Base-by-base conservation (phyloP, 2,888 invertebrate species). In the Pollenia angustigena region DNA sequence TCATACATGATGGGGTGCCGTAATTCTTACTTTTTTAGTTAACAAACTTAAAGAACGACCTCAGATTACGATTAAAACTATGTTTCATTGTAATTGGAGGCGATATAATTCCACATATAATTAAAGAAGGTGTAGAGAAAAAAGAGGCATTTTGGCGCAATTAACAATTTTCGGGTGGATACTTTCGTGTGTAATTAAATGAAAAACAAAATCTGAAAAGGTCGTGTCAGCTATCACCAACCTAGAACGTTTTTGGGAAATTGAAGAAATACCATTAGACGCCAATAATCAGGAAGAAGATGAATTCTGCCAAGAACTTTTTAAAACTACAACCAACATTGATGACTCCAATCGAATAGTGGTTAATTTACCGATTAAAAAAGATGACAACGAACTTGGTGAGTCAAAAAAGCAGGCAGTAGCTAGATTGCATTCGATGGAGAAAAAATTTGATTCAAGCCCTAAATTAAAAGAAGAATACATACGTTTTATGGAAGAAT, bases 401-500 rank as follows among this genome's bases (percentile, higher is more conserved):
- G 75, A 74, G 32, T 85, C 85, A 40, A 68, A 54, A 46, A 80
- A 76, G 52, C 60, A 79, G 75, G 60, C 80, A n/a, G 62, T 69
- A 60, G 74, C 62, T 12, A 74, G 75, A 69, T 75, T 85, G 74
- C 46, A 80, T 50, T 68, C 48, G 54, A 58, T 69, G 60, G 69
- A 85, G 75, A 74, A 69, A 42, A 40, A 10, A 14, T 52, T 58
- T 56, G 14, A 74, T 23, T 48, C 18, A 18, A 85, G 75, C 64
- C 40, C 44, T 14, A 16, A 9, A 12, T 23, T 81, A 42, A 62
- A 64, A 56, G 56, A 52, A 16, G 48, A 75, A 72, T 87, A 88
- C 50, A 44, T 48, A 7, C 71, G 68, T 23, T 88, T 87, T 71
- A 87, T 86, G 85, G 23, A 52, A 23, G 81, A 85, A n/a, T 32